These are phyloP conservation scores for Stigmatopora nigra DNA, from an alignment of 2,113 vertebrate genomes.

Conservation along the genomic window DNA sequence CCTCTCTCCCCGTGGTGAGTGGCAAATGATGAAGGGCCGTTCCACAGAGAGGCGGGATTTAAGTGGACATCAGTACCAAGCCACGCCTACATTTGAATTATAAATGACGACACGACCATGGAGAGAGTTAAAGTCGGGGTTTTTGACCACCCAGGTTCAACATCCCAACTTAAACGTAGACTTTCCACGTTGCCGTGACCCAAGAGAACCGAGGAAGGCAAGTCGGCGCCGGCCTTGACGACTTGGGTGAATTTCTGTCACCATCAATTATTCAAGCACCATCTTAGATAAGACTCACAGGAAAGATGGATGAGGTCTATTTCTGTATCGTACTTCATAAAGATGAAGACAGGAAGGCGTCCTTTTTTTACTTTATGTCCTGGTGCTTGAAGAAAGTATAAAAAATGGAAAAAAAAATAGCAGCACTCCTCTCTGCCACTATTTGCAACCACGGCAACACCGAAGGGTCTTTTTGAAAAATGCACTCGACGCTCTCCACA, in stretches of 20 bases:
- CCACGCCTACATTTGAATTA: constrained; percentile 51
- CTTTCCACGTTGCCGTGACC: constrained; percentile 33
- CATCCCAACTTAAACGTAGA: constrained; percentile 44
- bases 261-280: constrained; percentile 67
- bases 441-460: constrained; percentile 27
- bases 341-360: constrained; percentile 53
- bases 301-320: constrained; percentile 66
- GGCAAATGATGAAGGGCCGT: constrained; percentile 15
- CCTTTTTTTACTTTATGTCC: constrained; percentile 60
- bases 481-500: constrained; percentile 37
- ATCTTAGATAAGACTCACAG: constrained; percentile 64
- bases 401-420: constrained; percentile 36
- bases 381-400: constrained; percentile 40
- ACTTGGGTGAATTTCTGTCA: constrained; percentile 63
- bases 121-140: constrained; percentile 34
- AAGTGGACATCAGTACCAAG: constrained; percentile 32
- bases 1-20: constrained; percentile 52
- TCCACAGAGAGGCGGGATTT: constrained; percentile 27
- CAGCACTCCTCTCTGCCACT: constrained; percentile 32
- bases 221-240: constrained; percentile 49
- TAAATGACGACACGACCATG: constrained; percentile 56
- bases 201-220: constrained; percentile 31
- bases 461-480: constrained; percentile 48
- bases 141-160: constrained; percentile 51
- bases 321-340: constrained; percentile 69